Evolutionary conservation across 2,888 invertebrate genomes (phyloP), one percentile per base, ranked within the genome.

Genomic region (Odontomyia ornata): DNA sequence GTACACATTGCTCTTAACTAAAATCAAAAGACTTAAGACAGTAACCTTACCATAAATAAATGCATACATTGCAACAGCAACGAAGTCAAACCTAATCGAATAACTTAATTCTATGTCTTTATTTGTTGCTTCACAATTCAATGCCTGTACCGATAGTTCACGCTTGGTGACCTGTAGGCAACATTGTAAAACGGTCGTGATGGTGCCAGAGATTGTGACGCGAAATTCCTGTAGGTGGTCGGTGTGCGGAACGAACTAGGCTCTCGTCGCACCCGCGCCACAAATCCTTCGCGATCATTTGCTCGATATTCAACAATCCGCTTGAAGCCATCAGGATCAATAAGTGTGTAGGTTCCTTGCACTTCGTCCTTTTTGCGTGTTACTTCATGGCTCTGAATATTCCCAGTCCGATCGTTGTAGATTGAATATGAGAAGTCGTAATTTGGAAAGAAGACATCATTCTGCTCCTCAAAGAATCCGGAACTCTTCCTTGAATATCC

Each of bases 271-370:
- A 79, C 79, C 36, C 73, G 60, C 43, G 79, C 79, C 57, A 77
- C 76, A 73, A 79, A 79, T n/a, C 79, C 79, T 62, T 69, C 46
- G n/a, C 77, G 73, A 13, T 72, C 69, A 77, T 78, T 75, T 1
- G 76, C 77, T 1, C 77, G 77, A 67, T 79, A 79, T 28, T 79
- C 77, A 1, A 79, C 79, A 67, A 78, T 76, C 36, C 79, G 79
- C 60, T 77, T 79, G 28, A 77, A 76, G 28, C 79, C 79, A 76
- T 79, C 78, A 1, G 79, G 30, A 47, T 79, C 79, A 25, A 79
- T 67, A 5, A 79, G 36, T 46, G 77, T 77, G 28, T 79, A 79
- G 3, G 60, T 28, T 52, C 79, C 79, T 28, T 79, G 64, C 30
- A 79, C 79, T 27, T 71, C 60, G 69, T 79, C 79, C n/a, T 75